Evolutionary conservation across 2,888 invertebrate species (phyloP).

Genomic region (Cryptophagus acutangulus): DNA sequence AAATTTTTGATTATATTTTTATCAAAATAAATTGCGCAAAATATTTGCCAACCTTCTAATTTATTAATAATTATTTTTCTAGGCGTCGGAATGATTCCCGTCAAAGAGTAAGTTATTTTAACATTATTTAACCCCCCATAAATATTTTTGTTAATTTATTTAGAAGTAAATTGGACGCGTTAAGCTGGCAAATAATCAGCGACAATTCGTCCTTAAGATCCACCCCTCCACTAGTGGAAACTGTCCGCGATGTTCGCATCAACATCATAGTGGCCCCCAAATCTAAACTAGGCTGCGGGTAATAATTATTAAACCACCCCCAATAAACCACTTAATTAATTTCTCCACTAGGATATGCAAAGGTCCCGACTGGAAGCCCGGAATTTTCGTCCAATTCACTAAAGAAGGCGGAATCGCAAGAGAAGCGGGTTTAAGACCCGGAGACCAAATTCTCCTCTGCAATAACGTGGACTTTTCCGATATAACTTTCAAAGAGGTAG

Average conservation of each 20-base stretch:
- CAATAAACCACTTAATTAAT: slow-evolving; percentile 2
- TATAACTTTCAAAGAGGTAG: slow-evolving; percentile 76
- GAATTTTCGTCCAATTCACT: slow-evolving; percentile 85
- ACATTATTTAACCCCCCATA: no score
- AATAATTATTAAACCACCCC: slow-evolving; percentile 32
- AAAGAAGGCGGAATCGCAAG: slow-evolving; percentile 84
- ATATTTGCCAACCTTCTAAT: no score
- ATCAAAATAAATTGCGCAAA: no score
- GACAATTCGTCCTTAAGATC: slow-evolving; percentile 53
- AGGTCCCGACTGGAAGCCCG: slow-evolving; percentile 81
- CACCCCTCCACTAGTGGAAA: slow-evolving; percentile 53
- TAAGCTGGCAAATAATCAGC: slow-evolving; percentile 80
- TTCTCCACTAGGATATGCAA: slow-evolving; percentile 63
- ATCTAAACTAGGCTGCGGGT: slow-evolving; percentile 82
- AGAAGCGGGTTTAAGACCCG: slow-evolving; percentile 81
- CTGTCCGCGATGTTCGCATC: slow-evolving; percentile 64
- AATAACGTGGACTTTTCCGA: slow-evolving; percentile 76
- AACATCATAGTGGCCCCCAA: slow-evolving; percentile 76
- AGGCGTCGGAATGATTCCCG: slow-evolving; percentile 92
- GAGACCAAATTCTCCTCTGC: slow-evolving; percentile 87
- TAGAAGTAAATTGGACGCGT: slow-evolving; percentile 68
- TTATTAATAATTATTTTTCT: slow-evolving; percentile 46
- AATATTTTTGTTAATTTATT: no score
- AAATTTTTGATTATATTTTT: no score
- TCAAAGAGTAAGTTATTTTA: slow-evolving; percentile 92